Percentiles rank a stretch among this genome's conserved stretches.
phyloP scores from a whole-genome alignment of 2,797 vertebrate species.

The Scyliorhinus canicula region DNA sequence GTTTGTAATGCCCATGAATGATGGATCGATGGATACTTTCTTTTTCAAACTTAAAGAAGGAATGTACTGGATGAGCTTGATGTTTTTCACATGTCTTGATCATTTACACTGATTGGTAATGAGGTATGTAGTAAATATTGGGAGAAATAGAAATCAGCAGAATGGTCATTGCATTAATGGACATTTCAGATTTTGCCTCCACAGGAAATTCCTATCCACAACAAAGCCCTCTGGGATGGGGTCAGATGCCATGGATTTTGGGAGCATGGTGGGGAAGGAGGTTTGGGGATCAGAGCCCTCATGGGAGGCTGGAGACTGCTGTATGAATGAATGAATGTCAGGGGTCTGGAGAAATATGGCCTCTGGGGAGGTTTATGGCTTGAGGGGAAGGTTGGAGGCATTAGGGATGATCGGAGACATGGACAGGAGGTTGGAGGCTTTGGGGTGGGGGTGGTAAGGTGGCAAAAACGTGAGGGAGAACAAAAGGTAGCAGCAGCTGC shows the following conservation, averaged over 20 bases:
- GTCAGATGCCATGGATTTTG: not conserved
- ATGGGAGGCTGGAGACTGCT: not conserved
- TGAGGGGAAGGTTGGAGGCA: not conserved
- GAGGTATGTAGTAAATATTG: not conserved
- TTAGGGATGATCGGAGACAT: not conserved
- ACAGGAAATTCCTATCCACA: no score
- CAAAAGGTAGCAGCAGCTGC: no score
- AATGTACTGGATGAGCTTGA: not conserved
- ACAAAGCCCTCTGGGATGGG: not conserved
- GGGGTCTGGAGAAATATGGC: not conserved
- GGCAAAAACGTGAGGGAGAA: not conserved
- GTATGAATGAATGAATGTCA: not conserved
- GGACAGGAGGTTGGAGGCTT: not conserved
- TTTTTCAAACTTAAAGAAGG: not conserved
- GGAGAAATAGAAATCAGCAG: not conserved
- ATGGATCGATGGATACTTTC: not conserved
- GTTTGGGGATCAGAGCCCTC: not conserved
- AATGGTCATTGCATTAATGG: not conserved
- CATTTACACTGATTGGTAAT: not conserved
- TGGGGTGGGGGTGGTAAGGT: no score
- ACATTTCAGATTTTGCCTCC: no score
- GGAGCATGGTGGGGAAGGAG: no score
- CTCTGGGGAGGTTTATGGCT: not conserved
- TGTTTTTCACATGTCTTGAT: not conserved
- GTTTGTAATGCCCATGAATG: not conserved